Conservation (phyloP, 2,797 vertebrate species). For the Steatocranus sp. region DNA sequence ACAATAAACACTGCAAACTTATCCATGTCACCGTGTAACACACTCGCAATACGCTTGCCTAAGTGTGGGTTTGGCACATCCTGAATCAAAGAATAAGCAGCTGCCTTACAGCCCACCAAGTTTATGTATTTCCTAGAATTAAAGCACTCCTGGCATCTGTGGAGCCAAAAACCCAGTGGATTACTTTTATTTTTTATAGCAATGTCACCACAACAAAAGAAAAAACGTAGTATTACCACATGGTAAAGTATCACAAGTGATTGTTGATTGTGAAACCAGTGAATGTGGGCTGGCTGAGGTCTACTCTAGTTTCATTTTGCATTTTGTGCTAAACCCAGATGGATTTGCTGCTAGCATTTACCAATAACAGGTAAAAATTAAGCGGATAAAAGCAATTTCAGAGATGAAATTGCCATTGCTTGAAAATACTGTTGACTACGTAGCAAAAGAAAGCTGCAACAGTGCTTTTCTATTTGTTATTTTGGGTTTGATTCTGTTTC, state of each 20-base stretch:
- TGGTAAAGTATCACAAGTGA: not conserved
- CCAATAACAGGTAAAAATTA: not conserved
- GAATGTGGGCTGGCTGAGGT: not conserved
- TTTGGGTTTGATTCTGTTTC: not conserved
- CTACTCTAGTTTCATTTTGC: not conserved
- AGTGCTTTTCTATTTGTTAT: not conserved
- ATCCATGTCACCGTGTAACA: not conserved
- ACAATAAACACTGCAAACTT: too few relatives aligned
- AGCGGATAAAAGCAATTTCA: rapidly evolving
- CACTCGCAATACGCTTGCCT: not conserved
- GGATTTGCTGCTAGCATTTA: not conserved
- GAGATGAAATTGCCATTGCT: not conserved
- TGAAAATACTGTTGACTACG: not conserved
- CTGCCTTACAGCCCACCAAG: not conserved
- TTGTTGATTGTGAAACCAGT: not conserved
- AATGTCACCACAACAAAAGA: not conserved
- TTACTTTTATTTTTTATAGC: not conserved
- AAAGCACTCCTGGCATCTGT: not conserved
- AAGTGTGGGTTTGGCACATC: not conserved
- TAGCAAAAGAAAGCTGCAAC: not conserved
- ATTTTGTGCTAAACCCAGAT: not conserved
- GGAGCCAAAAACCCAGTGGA: not conserved
- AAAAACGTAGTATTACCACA: not conserved
- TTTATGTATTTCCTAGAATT: not conserved
- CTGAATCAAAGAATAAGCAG: not conserved